Evolutionary conservation across 2,888 invertebrate genomes (phyloP), one percentile per base, ranked within the genome.

Genomic region (Tortrix viridana): DNA sequence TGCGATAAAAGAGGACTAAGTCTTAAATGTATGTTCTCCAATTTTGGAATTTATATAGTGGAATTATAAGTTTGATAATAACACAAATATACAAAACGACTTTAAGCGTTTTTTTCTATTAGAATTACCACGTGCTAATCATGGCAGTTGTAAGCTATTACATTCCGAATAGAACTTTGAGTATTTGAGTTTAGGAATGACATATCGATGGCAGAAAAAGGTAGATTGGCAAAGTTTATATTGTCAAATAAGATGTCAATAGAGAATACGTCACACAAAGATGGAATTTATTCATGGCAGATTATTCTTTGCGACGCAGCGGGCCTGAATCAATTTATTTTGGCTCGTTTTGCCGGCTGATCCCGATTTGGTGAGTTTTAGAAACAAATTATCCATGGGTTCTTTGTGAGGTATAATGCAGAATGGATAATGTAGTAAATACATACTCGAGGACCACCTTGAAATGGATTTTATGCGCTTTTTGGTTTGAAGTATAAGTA

Each of bases 281-380:
- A 80, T 81, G 82, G 83, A 85, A 89, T 86, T 86, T 89, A 90
- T 91, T 91, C 91, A 92, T 89, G 83, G 86, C 76, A 84, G 90
- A 90, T 91, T 89, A 89, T 82, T 80, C 70, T 74, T 57, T 47
- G 47, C 32, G 43, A 48, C 58, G 57, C 63, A 63, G 63, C 63
- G 63, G 63, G 63, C 43, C 22, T 70, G 85, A 83, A 87, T 83
- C 83, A 81, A 82, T 79, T 86, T 87, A 85, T 85, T 86, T 84
- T 79, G 71, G 68, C 68, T 72, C 67, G 67, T 74, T 78, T 80
- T 78, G 75, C 16, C 53, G 82, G 80, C 74, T 86, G 88, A 89
- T 88, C 88, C 85, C 80, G 79, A 87, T 86, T 82, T 79, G 80
- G 77, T 76, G 74, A 74, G 72, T 71, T 80, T 62, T 56, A 84